Percentiles rank a stretch among this genome's conserved stretches.
Evolutionary conservation across 2,113 vertebrate genomes (phyloP).

Genomic region (Corythornis madagascariensis): DNA sequence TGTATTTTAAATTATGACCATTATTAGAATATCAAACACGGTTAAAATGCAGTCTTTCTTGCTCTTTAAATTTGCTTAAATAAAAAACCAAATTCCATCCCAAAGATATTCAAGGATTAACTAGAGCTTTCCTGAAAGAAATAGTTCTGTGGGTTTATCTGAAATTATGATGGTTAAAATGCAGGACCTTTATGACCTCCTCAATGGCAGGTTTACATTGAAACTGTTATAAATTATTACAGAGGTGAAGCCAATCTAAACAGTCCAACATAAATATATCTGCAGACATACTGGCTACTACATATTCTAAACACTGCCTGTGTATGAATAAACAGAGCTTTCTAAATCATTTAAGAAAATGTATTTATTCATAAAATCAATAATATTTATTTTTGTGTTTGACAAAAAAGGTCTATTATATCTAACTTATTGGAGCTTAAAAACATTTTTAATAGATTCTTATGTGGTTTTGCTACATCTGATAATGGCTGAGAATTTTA

Average conservation of each 20-base stretch:
- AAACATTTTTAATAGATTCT: slow-evolving; percentile 55
- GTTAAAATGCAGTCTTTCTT: slow-evolving; percentile 66
- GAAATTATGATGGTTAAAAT: slow-evolving; percentile 78
- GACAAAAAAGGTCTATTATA: slow-evolving; percentile 70
- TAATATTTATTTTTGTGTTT: slow-evolving; percentile 81
- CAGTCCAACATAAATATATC: slow-evolving; percentile 93
- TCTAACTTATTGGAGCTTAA: slow-evolving; percentile 60
- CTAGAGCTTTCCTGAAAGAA: slow-evolving; percentile 55
- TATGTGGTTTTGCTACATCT: slow-evolving; percentile 46
- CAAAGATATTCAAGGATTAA: slow-evolving; percentile 64
- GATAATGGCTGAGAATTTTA: slow-evolving; percentile 64
- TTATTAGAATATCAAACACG: slow-evolving; percentile 57
- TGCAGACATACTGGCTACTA: slow-evolving; percentile 90
- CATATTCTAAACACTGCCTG: slow-evolving; percentile 90
- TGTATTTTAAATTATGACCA: slow-evolving; percentile 60
- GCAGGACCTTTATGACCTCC: slow-evolving; percentile 87
- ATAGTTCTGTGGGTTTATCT: slow-evolving; percentile 78
- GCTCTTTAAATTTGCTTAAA: slow-evolving; percentile 54
- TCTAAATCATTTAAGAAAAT: slow-evolving; percentile 86
- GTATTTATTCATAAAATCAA: slow-evolving; percentile 84
- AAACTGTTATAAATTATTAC: slow-evolving; percentile 97
- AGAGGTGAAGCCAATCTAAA: slow-evolving; percentile 92
- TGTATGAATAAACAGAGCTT: slow-evolving; percentile 86
- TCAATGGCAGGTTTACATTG: slow-evolving; percentile 94
- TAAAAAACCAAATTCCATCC: slow-evolving; percentile 64